These are phyloP conservation scores for Progne subis DNA, from an alignment of 2,113 vertebrate genomes.

Conservation along the genomic window DNA sequence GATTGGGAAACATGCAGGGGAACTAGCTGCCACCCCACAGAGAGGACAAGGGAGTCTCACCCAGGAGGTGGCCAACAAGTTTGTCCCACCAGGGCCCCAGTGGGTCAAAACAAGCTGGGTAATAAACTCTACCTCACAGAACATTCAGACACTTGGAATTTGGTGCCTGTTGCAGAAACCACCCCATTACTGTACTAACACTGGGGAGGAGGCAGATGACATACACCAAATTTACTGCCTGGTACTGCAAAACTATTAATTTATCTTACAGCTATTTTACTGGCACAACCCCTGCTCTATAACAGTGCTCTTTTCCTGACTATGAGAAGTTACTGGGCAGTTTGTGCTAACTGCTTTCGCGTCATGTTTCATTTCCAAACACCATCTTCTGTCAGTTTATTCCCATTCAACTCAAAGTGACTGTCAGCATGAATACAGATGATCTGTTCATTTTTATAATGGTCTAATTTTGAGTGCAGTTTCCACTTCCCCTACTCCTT, in stretches of 20 bases:
- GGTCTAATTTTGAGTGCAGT: slow-evolving; percentile 4
- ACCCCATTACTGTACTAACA: background rate
- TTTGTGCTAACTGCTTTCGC: slow-evolving; percentile 65
- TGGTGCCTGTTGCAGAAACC: background rate
- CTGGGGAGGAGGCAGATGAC: background rate
- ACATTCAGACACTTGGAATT: background rate
- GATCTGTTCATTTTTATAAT: slow-evolving; percentile 39
- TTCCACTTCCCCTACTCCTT: background rate
- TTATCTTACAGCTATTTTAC: slow-evolving; percentile 51
- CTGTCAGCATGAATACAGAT: slow-evolving; percentile 49
- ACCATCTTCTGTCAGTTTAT: slow-evolving; percentile 59
- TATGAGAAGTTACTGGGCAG: slow-evolving; percentile 67
- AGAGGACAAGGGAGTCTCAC: background rate
- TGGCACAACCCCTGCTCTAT: slow-evolving; percentile 48
- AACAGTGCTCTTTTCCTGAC: slow-evolving; percentile 34
- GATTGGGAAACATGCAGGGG: background rate
- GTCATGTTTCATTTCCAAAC: slow-evolving; percentile 70
- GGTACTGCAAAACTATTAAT: slow-evolving; percentile 18
- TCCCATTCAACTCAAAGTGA: slow-evolving; percentile 64
- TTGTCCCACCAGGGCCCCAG: background rate
- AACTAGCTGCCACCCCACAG: accelerated
- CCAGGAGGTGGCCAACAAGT: background rate
- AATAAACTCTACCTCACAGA: background rate
- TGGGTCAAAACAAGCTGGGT: background rate
- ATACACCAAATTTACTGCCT: slow-evolving; percentile 19